Evolutionary conservation across 2,113 vertebrate genomes (phyloP).

Genomic region (Pachyramphus minor): DNA sequence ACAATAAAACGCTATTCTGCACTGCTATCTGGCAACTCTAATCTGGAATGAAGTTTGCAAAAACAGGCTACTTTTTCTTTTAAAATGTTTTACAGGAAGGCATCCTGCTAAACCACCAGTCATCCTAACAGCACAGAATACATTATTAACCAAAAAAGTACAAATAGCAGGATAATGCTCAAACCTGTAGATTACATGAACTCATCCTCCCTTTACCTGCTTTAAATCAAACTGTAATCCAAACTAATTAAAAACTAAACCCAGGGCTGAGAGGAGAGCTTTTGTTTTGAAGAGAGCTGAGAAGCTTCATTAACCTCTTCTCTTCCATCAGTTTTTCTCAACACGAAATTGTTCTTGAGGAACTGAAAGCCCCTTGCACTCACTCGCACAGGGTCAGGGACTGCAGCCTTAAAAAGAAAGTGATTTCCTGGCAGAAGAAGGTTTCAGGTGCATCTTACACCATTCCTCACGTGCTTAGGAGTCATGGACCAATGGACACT

Average conservation of each 20-base stretch:
- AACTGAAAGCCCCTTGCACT: not conserved
- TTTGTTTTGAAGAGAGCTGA: conserved; percentile 30
- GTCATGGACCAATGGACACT: not conserved
- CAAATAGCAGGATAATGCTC: conserved; percentile 31
- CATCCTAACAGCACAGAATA: conserved; percentile 8
- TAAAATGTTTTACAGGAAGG: not conserved
- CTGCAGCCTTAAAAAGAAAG: not conserved
- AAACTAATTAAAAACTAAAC: conserved; percentile 72
- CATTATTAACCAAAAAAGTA: conserved; percentile 20
- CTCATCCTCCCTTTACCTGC: conserved; percentile 10
- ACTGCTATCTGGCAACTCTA: not conserved
- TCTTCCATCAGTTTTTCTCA: conserved; percentile 13
- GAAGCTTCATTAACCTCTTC: conserved; percentile 58
- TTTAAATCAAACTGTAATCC: conserved; percentile 63
- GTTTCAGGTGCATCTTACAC: not conserved
- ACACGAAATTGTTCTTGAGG: not conserved
- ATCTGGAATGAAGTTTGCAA: not conserved
- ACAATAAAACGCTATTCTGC: conserved; percentile 1
- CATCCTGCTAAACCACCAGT: not conserved
- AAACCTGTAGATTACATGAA: conserved; percentile 36
- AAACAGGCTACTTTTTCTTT: not conserved
- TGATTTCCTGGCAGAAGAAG: not conserved
- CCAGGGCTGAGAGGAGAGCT: conserved; percentile 43
- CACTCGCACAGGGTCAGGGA: not conserved
- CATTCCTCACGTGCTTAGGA: not conserved